Evolutionary conservation across 2,113 vertebrate species (phyloP).

Genomic region (Cyanoderma ruficeps): DNA sequence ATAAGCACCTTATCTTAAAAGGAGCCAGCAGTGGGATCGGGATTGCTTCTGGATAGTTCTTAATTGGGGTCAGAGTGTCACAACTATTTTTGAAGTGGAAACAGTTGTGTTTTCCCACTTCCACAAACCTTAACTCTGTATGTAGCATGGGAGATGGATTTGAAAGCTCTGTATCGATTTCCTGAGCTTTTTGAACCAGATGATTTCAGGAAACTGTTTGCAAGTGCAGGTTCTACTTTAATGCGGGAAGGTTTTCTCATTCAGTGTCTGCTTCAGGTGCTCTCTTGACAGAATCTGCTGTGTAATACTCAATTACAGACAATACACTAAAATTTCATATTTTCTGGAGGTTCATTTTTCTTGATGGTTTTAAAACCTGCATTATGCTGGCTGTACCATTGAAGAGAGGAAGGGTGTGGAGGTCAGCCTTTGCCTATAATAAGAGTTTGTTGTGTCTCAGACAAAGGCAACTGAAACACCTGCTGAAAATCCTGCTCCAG

Average conservation of each 20-base stretch:
- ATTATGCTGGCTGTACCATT: not conserved
- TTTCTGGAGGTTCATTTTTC: not conserved
- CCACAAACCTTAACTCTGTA: not conserved
- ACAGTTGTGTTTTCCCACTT: not conserved
- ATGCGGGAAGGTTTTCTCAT: not conserved
- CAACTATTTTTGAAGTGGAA: not conserved
- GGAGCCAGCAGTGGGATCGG: not conserved
- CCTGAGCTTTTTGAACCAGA: not conserved
- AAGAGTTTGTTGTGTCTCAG: slow-evolving; percentile 31
- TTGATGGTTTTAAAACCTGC: not conserved
- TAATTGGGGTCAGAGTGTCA: not conserved
- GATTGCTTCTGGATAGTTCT: not conserved
- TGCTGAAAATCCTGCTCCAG: slow-evolving; percentile 74
- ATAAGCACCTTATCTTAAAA: not conserved
- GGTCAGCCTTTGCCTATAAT: not conserved
- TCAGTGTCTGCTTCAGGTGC: not conserved
- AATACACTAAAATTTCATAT: not conserved
- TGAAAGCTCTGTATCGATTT: not conserved
- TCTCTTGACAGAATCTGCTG: not conserved
- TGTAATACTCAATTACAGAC: not conserved
- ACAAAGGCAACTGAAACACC: slow-evolving; percentile 73
- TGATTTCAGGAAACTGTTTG: not conserved
- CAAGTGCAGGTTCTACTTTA: not conserved
- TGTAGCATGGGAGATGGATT: not conserved
- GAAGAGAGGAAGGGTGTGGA: not conserved